Conservation (phyloP, 2,888 invertebrate species). For the Hecatera dysodea region DNA sequence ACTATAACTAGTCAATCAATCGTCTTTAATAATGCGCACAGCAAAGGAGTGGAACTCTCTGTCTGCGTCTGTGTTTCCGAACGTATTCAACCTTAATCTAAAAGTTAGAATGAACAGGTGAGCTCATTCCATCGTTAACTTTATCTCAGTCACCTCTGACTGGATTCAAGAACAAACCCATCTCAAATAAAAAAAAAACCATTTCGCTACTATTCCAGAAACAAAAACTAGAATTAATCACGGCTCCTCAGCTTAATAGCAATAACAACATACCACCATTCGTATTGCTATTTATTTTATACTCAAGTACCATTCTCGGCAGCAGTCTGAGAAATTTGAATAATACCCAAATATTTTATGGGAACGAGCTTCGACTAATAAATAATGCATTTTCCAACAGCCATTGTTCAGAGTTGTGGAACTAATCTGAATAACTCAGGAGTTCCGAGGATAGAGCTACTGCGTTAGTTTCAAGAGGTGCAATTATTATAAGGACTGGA, state of each 20-base stretch:
- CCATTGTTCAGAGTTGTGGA: conserved; percentile 44
- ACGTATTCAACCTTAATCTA: too few relatives aligned
- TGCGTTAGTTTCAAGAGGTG: neutral
- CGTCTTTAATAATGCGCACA: too few relatives aligned
- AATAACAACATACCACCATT: conserved; percentile 4
- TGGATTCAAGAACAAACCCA: too few relatives aligned
- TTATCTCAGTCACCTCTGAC: too few relatives aligned
- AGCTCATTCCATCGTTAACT: too few relatives aligned
- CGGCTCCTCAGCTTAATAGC: neutral
- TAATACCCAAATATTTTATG: conserved; percentile 50
- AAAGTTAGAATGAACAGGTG: too few relatives aligned
- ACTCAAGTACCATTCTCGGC: conserved; percentile 16
- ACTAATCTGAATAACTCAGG: conserved; percentile 52
- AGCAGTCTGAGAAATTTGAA: conserved; percentile 48
- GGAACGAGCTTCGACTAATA: conserved; percentile 45
- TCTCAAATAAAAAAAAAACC: too few relatives aligned
- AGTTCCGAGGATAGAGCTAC: conserved; percentile 27
- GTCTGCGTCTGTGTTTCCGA: too few relatives aligned
- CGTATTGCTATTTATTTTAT: conserved; percentile 34
- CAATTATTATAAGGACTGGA: neutral
- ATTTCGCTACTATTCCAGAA: neutral
- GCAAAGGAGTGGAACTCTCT: too few relatives aligned
- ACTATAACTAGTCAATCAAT: too few relatives aligned
- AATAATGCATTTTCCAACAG: conserved; percentile 55
- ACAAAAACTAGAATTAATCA: neutral